A percentile compares a stretch with the other conserved stretches of the same genome.
phyloP scores from a whole-genome alignment of 2,888 invertebrate genomes.

The Dryobotodes eremita region DNA sequence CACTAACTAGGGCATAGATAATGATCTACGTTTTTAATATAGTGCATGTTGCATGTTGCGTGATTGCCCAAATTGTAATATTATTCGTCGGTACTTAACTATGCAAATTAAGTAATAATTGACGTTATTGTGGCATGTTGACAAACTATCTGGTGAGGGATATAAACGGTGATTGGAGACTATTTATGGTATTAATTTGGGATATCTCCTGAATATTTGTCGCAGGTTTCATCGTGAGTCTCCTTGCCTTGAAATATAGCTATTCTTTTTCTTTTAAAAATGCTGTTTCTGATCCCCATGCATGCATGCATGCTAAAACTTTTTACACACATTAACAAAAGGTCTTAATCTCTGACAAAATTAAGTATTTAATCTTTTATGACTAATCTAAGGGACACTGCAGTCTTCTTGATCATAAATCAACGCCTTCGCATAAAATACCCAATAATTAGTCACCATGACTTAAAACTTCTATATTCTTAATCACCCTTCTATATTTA shows the following conservation, averaged over 20 bases:
- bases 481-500: constrained; percentile 33
- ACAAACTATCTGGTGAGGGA: neutral
- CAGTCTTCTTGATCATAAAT: neutral
- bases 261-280: neutral
- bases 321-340: too few species aligned
- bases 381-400: neutral
- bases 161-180: neutral
- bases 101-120: constrained; percentile 46
- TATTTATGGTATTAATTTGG: neutral
- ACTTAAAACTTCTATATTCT: neutral
- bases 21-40: constrained; percentile 33
- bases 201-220: neutral
- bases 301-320: too few species aligned
- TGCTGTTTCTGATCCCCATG: neutral
- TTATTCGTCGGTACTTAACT: constrained; percentile 27
- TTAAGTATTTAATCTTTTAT: neutral
- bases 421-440: constrained; percentile 3
- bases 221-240: neutral
- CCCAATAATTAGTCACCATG: neutral
- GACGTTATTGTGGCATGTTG: constrained; percentile 17
- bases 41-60: constrained; percentile 40
- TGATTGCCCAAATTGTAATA: constrained; percentile 31
- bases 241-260: neutral
- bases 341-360: neutral
- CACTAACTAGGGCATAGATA: constrained; percentile 51